These are phyloP conservation scores for Oxygymnocypris stewartii DNA, from an alignment of 2,113 vertebrate genomes.

Conservation along the genomic window DNA sequence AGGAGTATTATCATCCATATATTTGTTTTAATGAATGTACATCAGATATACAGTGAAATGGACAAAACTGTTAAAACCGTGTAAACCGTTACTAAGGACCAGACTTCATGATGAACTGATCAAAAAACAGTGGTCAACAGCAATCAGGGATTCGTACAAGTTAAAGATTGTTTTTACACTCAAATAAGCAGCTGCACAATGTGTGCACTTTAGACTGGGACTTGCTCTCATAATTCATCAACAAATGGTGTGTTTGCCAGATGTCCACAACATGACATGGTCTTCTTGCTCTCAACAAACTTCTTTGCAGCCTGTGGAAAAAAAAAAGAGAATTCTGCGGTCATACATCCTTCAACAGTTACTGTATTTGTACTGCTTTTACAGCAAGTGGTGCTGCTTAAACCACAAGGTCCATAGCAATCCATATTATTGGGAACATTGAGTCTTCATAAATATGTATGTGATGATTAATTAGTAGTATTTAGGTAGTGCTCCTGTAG, in stretches of 20 bases:
- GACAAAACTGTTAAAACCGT: conserved; percentile 29
- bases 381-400: background rate
- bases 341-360: background rate
- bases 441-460: too few species aligned
- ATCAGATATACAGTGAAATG: conserved; percentile 67
- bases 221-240: conserved; percentile 77
- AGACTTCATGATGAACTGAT: conserved; percentile 50
- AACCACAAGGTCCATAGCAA: background rate
- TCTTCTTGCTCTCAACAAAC: conserved; percentile 87
- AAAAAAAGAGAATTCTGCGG: background rate
- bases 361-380: background rate
- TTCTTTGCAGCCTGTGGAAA: conserved; percentile 86
- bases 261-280: conserved; percentile 85
- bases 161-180: conserved; percentile 25
- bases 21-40: conserved; percentile 71
- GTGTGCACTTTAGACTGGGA: conserved; percentile 27
- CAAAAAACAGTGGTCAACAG: conserved; percentile 41
- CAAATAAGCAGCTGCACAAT: conserved; percentile 34
- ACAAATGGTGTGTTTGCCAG: conserved; percentile 85
- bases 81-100: conserved; percentile 43
- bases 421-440: background rate
- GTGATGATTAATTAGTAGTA: background rate
- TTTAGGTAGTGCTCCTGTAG: background rate
- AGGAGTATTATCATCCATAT: conserved; percentile 30
- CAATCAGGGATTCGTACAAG: conserved; percentile 40